These are phyloP conservation scores for Blomia tropicalis DNA, from an alignment of 2,888 invertebrate genomes.

Conservation along the genomic window DNA sequence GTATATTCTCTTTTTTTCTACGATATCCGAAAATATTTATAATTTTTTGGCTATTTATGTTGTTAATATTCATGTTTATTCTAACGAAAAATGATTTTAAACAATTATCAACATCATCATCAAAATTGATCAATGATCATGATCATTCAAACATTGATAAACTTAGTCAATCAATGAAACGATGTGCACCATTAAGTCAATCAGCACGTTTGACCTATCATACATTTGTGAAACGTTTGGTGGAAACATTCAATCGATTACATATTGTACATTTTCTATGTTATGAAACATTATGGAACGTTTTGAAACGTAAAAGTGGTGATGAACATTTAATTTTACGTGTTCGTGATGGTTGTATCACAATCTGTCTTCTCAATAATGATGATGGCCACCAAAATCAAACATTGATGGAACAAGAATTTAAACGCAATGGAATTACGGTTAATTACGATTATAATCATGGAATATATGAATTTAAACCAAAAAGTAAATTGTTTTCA, in stretches of 20 bases:
- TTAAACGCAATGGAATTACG: constrained; percentile 38
- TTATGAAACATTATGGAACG: constrained; percentile 45
- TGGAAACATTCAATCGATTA: constrained; percentile 34
- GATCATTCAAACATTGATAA: background rate
- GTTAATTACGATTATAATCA: constrained; percentile 41
- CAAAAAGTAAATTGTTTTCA: background rate
- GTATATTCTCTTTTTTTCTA: too few species aligned
- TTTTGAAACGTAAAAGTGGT: constrained; percentile 35
- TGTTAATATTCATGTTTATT: too few species aligned
- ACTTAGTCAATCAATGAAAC: too few species aligned
- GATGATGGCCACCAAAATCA: constrained; percentile 37
- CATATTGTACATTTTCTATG: constrained; percentile 44
- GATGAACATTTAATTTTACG: background rate
- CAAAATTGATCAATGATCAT: too few species aligned
- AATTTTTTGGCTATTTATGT: too few species aligned
- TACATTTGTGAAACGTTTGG: background rate
- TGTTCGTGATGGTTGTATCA: background rate
- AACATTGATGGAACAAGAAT: constrained; percentile 39
- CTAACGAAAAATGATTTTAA: too few species aligned
- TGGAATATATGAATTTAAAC: constrained; percentile 37
- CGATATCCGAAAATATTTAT: too few species aligned
- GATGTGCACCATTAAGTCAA: constrained; percentile 1
- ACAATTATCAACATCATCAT: too few species aligned
- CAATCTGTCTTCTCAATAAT: constrained; percentile 40
- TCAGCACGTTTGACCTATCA: background rate